Conservation (phyloP, 1,140 invertebrate species). For the Procambarus virginalis region DNA sequence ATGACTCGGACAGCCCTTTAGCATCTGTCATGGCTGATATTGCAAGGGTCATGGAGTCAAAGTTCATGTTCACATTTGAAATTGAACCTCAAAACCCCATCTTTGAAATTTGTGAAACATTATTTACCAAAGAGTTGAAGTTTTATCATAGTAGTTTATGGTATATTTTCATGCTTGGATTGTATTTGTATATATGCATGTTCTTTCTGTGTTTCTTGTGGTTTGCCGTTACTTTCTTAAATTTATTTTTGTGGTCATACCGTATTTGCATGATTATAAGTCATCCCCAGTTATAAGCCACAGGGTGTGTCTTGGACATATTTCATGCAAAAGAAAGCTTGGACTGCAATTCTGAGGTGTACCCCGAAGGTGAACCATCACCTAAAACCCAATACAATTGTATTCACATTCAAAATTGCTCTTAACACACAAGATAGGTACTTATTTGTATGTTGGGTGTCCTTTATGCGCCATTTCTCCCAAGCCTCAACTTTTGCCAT, state of each 20-base stretch:
- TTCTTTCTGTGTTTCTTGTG: slow-evolving; percentile 14
- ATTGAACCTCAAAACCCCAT: slow-evolving; percentile 3
- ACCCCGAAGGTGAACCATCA: too few species aligned
- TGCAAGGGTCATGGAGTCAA: slow-evolving; percentile 20
- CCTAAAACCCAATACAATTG: too few species aligned
- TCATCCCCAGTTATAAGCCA: too few species aligned
- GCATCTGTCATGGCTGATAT: slow-evolving; percentile 12
- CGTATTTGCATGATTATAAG: too few species aligned
- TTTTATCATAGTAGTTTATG: slow-evolving; percentile 1
- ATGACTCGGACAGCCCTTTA: slow-evolving; percentile 10
- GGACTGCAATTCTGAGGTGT: too few species aligned
- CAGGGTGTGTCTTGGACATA: too few species aligned
- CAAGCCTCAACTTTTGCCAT: too few species aligned
- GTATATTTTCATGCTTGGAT: slow-evolving; percentile 2
- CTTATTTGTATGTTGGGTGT: too few species aligned
- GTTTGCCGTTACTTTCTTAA: background rate
- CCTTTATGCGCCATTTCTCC: too few species aligned
- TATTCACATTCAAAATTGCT: too few species aligned
- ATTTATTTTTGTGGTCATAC: background rate
- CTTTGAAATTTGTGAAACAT: slow-evolving; percentile 5
- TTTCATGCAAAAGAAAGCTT: too few species aligned
- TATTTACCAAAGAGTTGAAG: background rate
- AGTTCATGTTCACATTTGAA: slow-evolving; percentile 21
- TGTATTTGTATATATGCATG: background rate
- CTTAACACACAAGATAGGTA: too few species aligned